phyloP scores from a whole-genome alignment of 2,113 vertebrate genomes.

The Hippopotamus amphibius region DNA sequence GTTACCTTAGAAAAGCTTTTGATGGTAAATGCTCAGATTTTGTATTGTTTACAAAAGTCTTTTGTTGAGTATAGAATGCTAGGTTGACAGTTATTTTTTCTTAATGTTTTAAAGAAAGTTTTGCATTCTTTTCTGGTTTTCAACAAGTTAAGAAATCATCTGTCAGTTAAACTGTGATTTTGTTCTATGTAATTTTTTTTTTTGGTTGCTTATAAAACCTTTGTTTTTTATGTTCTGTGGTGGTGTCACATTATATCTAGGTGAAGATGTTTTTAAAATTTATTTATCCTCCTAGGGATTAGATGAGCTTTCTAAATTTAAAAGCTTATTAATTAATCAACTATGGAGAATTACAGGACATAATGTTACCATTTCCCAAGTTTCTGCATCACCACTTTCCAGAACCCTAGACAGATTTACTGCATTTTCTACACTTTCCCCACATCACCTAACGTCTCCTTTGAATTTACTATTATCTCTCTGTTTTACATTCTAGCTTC shows the following conservation, averaged over 20 bases:
- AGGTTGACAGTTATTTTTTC: too few relatives aligned
- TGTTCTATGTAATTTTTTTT: neutral
- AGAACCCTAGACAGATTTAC: neutral
- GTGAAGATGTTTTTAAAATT: neutral
- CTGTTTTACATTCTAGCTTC: neutral
- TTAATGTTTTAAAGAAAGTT: neutral
- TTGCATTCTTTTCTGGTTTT: neutral
- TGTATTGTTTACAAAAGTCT: neutral
- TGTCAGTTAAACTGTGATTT: neutral
- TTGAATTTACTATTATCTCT: neutral
- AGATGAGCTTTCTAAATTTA: neutral
- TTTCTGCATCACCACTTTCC: neutral
- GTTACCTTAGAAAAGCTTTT: neutral
- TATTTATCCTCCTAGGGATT: neutral
- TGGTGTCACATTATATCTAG: neutral
- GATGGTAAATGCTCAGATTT: neutral
- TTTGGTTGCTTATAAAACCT: neutral
- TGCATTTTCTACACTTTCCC: neutral
- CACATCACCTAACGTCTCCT: neutral
- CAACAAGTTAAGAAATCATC: neutral
- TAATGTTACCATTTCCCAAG: neutral
- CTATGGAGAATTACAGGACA: neutral
- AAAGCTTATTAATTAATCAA: neutral
- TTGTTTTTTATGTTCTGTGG: neutral
- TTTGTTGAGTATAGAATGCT: neutral